A percentile compares a stretch with the other conserved stretches of the same genome.
phyloP scores from a whole-genome alignment of 2,113 vertebrate genomes.

The Daphoenositta chrysoptera region DNA sequence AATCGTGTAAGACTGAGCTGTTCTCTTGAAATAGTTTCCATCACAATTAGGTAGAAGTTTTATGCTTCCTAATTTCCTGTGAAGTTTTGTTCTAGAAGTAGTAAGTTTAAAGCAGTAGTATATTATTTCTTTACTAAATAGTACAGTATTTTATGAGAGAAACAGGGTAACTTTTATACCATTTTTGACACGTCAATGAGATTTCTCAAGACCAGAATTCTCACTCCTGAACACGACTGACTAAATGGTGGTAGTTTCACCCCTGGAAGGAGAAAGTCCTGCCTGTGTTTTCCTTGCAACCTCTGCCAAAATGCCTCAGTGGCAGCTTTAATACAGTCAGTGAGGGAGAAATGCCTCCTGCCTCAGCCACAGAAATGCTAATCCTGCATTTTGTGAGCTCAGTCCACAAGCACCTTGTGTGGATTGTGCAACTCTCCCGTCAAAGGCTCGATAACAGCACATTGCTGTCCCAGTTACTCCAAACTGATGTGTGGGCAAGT shows the following conservation, averaged over 20 bases:
- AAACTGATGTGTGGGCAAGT: not conserved
- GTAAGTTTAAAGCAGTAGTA: not conserved
- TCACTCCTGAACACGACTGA: not conserved
- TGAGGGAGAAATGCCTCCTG: not conserved
- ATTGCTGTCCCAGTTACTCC: not conserved
- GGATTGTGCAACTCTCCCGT: not conserved
- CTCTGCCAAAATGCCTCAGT: not conserved
- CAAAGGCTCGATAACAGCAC: not conserved
- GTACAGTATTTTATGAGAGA: not conserved
- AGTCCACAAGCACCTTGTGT: not conserved
- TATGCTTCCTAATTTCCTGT: not conserved
- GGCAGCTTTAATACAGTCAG: not conserved
- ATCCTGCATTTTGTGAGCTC: not conserved
- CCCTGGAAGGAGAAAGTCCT: not conserved
- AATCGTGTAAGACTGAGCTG: not conserved
- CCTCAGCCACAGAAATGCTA: not conserved
- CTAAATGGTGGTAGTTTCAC: not conserved
- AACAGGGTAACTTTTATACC: not conserved
- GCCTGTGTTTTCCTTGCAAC: not conserved
- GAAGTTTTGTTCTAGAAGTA: not conserved
- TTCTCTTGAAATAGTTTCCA: not conserved
- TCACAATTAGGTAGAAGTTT: not conserved
- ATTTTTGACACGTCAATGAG: not conserved
- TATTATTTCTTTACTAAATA: not conserved
- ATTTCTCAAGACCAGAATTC: not conserved